Evolutionary conservation across 2,888 invertebrate genomes (phyloP).

Genomic region (Morpho deidamia): DNA sequence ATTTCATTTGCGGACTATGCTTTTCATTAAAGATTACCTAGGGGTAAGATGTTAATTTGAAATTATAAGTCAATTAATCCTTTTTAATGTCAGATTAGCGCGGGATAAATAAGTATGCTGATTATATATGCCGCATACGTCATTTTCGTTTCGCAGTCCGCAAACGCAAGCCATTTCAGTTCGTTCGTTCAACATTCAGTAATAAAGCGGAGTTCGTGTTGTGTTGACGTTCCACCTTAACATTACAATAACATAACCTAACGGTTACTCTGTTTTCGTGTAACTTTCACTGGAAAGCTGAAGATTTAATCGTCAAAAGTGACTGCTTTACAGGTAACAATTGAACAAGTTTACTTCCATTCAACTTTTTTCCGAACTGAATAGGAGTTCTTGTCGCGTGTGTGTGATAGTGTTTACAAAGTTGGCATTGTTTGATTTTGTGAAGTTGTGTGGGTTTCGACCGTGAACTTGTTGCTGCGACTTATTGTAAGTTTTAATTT

Average conservation of each 20-base stretch:
- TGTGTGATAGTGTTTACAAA: constrained; percentile 59
- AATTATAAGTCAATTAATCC: too few species aligned
- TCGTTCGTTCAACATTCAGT: constrained; percentile 39
- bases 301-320: constrained; percentile 14
- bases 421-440: constrained; percentile 50
- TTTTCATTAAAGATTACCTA: too few species aligned
- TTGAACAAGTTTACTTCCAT: constrained; percentile 7
- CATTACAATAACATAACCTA: constrained; percentile 64
- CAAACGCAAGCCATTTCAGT: constrained; percentile 17
- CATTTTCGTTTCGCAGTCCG: constrained; percentile 23
- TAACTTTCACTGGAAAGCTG: constrained; percentile 46
- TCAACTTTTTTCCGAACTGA: constrained; percentile 21
- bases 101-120: background rate
- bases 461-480: constrained; percentile 58
- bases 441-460: constrained; percentile 45
- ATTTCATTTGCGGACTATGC: too few species aligned
- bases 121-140: constrained; percentile 3
- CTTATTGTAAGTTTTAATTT: constrained; percentile 36
- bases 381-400: constrained; percentile 22
- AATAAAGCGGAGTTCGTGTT: constrained; percentile 41
- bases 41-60: too few species aligned
- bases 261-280: constrained; percentile 38
- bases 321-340: constrained; percentile 5
- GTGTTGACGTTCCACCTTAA: constrained; percentile 39
- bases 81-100: background rate